Evolutionary conservation across 2,888 invertebrate species (phyloP).

Genomic region (Parascotia fuliginaria): DNA sequence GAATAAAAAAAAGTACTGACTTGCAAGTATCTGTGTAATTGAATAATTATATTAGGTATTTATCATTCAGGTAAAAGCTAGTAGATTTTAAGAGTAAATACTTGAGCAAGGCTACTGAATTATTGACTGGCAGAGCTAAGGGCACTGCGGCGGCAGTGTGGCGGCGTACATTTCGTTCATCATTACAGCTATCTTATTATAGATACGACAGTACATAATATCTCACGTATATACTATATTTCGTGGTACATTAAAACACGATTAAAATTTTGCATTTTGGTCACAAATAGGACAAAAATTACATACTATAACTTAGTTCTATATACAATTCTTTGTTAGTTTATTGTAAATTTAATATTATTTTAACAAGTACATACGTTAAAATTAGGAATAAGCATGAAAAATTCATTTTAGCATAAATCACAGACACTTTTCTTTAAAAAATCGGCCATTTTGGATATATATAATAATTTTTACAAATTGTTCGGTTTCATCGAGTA

Average conservation of each 20-base stretch:
- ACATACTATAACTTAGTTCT: constrained; percentile 69
- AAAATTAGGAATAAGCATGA: constrained; percentile 80
- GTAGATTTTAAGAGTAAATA: too few species aligned
- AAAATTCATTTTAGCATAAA: constrained; percentile 78
- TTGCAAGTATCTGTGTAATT: too few species aligned
- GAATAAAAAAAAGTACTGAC: background rate
- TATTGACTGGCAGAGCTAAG: constrained; percentile 17
- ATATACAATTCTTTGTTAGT: constrained; percentile 72
- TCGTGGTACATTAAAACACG: constrained; percentile 51
- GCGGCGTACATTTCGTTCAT: constrained; percentile 37
- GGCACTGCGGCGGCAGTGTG: constrained; percentile 9
- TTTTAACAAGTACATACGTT: constrained; percentile 67
- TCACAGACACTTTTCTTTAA: constrained; percentile 80
- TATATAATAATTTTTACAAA: background rate
- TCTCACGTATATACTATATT: constrained; percentile 44
- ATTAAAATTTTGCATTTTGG: constrained; percentile 65
- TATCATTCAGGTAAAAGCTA: too few species aligned
- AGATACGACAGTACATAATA: constrained; percentile 39
- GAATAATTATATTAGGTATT: too few species aligned
- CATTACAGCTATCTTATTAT: constrained; percentile 30
- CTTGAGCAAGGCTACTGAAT: too few species aligned
- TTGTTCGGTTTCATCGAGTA: background rate
- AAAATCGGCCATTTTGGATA: constrained; percentile 67
- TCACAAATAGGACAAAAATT: constrained; percentile 70
- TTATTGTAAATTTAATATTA: constrained; percentile 42